Base-by-base conservation (phyloP, 92 coral and sea anemone species). In the Parazoanthus atlanticus region DNA sequence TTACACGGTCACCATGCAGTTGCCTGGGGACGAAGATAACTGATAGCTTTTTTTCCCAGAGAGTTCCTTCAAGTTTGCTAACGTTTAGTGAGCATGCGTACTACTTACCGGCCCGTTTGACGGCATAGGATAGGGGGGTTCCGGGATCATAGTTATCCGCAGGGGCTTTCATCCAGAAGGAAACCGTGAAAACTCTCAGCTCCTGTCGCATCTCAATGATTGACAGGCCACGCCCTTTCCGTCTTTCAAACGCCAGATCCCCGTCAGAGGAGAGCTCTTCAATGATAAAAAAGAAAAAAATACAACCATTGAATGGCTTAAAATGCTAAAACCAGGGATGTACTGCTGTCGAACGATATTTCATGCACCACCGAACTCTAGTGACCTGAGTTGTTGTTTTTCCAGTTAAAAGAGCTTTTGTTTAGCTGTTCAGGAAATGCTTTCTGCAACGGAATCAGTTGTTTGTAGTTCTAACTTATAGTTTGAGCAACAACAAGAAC, bases 121-220 rank as follows among this genome's bases (percentile, higher is more conserved):
- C 98, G 43, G 99, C 96, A 81, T 96, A 96, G 1, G 99, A 96
- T 25, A 96, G 76, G 16, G 99, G 99, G 0, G 99, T 96, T 71
- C 98, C 99, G 23, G 99, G 99, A 86, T 96, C 98, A 73, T 74
- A 61, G 26, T 73, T 76, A 29, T 47, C 71, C 10, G 76, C 91
- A 40, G 88, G 88, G 70, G 92, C 94, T 75, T 95, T 95, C 98
- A 96, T 95, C 99, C 99, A 96, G 91, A 96, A 96, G 32, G 98
- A 93, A 29, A 95, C 91, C 16, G 99, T 95, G 83, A 96, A 94
- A 43, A 96, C 96, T 56, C 91, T 81, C 41, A 96, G 90, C 9
- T 96, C 98, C 52, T 93, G 95, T 76, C 95, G 88, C 90, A 93
- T 93, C 21, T 89, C 94, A 54, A 96, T 91, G 41, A 89, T 47